Evolutionary conservation across 2,888 invertebrate genomes (phyloP).

Genomic region (Phengaris alcon): DNA sequence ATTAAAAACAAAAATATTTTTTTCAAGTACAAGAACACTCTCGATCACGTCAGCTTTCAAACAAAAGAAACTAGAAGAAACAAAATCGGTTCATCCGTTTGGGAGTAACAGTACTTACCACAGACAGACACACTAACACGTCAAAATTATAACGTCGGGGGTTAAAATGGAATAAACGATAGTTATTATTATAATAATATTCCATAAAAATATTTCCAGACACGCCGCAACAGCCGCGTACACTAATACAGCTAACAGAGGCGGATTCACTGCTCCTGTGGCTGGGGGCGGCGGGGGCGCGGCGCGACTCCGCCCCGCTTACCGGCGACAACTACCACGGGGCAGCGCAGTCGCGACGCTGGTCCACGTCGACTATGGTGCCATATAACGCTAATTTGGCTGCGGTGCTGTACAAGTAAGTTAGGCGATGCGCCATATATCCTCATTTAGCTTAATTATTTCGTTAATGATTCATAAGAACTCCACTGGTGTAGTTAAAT

Average conservation of each 20-base stretch:
- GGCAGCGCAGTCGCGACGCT: constrained; percentile 76
- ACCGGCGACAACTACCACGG: constrained; percentile 83
- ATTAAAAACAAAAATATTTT: too few relatives aligned
- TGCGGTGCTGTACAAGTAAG: constrained; percentile 86
- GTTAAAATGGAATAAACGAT: too few relatives aligned
- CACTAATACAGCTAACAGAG: constrained; percentile 84
- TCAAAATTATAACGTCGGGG: too few relatives aligned
- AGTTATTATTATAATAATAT: too few relatives aligned
- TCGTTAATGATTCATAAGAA: not conserved
- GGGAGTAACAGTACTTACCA: too few relatives aligned
- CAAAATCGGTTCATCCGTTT: too few relatives aligned
- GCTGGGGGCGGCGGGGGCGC: constrained; percentile 81
- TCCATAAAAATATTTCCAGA: constrained; percentile 44
- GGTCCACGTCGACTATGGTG: constrained; percentile 83
- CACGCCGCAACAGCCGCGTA: constrained; percentile 76
- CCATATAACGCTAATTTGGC: constrained; percentile 87
- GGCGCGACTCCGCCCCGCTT: constrained; percentile 79
- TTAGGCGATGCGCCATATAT: not conserved
- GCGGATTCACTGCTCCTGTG: constrained; percentile 80
- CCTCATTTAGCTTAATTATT: not conserved
- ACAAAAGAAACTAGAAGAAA: too few relatives aligned
- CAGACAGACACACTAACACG: too few relatives aligned
- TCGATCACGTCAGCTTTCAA: too few relatives aligned
- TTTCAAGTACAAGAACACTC: too few relatives aligned
- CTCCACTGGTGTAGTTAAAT: too few relatives aligned